A percentile compares a stretch with the other conserved stretches of the same genome.
Evolutionary conservation across 35 echinoderm and acorn worm genomes (phyloP).

Genomic region (Diadema setosum): DNA sequence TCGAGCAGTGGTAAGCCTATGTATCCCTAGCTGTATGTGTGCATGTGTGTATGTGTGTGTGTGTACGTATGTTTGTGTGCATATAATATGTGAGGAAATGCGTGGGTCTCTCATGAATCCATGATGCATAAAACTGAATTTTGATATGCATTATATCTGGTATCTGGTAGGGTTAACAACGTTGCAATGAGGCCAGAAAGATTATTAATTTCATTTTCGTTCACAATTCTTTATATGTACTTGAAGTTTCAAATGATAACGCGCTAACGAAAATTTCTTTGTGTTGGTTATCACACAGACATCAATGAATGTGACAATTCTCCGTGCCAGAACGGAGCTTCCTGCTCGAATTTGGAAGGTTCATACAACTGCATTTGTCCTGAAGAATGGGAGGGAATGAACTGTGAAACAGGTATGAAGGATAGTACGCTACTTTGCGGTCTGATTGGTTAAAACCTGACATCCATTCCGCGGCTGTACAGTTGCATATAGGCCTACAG

Average conservation of each 20-base stretch:
- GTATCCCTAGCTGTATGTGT: too few species aligned
- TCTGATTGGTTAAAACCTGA: too few species aligned
- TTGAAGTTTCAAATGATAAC: background rate
- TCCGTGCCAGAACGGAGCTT: constrained; percentile 55
- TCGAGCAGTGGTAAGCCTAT: too few species aligned
- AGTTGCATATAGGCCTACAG: too few species aligned
- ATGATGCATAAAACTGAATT: too few species aligned
- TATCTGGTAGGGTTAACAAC: constrained; percentile 17
- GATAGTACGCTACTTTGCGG: too few species aligned
- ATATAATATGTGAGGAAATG: too few species aligned
- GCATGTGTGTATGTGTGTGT: too few species aligned
- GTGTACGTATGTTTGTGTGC: too few species aligned
- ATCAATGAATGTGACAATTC: constrained; percentile 68
- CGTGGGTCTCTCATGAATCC: too few species aligned
- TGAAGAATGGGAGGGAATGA: constrained; percentile 34
- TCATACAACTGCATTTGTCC: constrained; percentile 49
- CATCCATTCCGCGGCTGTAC: too few species aligned
- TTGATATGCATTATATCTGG: too few species aligned
- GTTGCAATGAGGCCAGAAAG: constrained; percentile 51
- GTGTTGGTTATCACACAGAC: constrained; percentile 19
- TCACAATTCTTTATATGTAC: constrained; percentile 2
- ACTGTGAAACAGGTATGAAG: constrained; percentile 56
- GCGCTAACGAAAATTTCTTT: background rate
- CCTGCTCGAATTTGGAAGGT: constrained; percentile 44
- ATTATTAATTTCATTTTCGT: constrained; percentile 75